Percentiles rank a stretch among this genome's conserved stretches.
Evolutionary conservation across 2,113 vertebrate species (phyloP).

Genomic region (Toxotes chatareus): DNA sequence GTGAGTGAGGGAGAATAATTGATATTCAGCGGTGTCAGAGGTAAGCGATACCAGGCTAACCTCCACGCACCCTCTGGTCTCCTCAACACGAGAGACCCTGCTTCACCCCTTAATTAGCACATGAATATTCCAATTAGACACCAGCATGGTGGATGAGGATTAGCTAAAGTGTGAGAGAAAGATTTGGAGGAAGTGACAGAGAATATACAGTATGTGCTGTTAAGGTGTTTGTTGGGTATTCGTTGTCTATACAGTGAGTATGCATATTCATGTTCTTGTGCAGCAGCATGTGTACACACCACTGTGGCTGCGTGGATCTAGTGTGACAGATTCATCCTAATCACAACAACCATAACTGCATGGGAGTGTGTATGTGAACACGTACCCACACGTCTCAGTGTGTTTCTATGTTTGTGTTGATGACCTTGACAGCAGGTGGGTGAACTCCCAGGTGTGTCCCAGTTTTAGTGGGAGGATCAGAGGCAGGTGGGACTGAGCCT

Average conservation of each 20-base stretch:
- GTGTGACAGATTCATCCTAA: not conserved
- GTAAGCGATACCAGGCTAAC: slow-evolving; percentile 80
- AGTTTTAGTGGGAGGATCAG: slow-evolving; percentile 78
- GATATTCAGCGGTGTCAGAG: slow-evolving; percentile 81
- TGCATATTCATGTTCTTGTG: slow-evolving; percentile 34
- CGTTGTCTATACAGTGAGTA: not conserved
- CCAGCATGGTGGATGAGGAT: slow-evolving; percentile 81
- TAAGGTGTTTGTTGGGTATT: slow-evolving; percentile 7
- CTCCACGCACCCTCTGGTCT: slow-evolving; percentile 75
- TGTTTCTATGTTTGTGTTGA: slow-evolving; percentile 58
- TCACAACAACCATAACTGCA: not conserved
- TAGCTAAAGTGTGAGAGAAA: slow-evolving; percentile 68
- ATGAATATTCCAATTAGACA: slow-evolving; percentile 91
- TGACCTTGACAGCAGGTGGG: slow-evolving; percentile 77
- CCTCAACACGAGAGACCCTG: slow-evolving; percentile 78
- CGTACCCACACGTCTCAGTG: slow-evolving; percentile 15
- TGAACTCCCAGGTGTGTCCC: slow-evolving; percentile 82
- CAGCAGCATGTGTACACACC: slow-evolving; percentile 2
- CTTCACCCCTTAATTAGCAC: slow-evolving; percentile 89
- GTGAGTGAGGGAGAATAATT: slow-evolving; percentile 75
- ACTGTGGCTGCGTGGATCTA: slow-evolving; percentile 10
- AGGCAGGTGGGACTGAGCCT: slow-evolving; percentile 73
- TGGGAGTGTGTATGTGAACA: slow-evolving; percentile 8
- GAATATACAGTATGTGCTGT: not conserved
- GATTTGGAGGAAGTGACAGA: slow-evolving; percentile 24